A percentile compares a stretch with the other conserved stretches of the same genome.
Conservation (phyloP, 2,888 invertebrate species). For the Hirtodrosophila alboralis region DNA sequence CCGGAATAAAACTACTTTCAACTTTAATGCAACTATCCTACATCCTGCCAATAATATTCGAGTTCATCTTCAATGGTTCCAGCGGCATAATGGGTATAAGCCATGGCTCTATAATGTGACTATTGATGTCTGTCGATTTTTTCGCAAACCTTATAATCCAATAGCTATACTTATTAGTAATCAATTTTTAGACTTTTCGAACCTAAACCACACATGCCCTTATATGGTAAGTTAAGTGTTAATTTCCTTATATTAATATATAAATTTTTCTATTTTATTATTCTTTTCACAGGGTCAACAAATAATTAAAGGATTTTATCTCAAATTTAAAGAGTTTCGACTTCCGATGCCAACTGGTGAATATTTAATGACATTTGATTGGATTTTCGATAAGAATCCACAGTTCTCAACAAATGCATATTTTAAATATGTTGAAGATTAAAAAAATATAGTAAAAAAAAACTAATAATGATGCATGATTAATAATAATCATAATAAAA, state of each 20-base stretch:
- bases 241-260: not conserved
- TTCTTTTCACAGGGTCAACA: constrained; percentile 3
- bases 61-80: not conserved
- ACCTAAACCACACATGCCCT: constrained; percentile 33
- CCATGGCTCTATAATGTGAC: constrained; percentile 27
- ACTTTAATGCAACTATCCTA: constrained; percentile 10
- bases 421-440: constrained; percentile 7
- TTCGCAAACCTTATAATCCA: constrained; percentile 14
- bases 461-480: too few species aligned
- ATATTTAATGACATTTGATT: constrained; percentile 20
- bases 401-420: not conserved
- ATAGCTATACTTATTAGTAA: not conserved
- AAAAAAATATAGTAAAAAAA: too few species aligned
- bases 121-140: constrained; percentile 13
- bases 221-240: constrained; percentile 17
- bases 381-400: not conserved
- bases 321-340: not conserved
- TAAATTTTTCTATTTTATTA: not conserved
- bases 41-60: not conserved
- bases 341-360: constrained; percentile 33
- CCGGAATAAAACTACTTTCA: constrained; percentile 16
- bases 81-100: constrained; percentile 33
- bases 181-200: not conserved
- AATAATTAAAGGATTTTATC: not conserved
- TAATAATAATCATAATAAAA: too few species aligned